These are phyloP conservation scores for Trichonephila clavipes DNA, from an alignment of 1,140 invertebrate species.

Conservation along the genomic window DNA sequence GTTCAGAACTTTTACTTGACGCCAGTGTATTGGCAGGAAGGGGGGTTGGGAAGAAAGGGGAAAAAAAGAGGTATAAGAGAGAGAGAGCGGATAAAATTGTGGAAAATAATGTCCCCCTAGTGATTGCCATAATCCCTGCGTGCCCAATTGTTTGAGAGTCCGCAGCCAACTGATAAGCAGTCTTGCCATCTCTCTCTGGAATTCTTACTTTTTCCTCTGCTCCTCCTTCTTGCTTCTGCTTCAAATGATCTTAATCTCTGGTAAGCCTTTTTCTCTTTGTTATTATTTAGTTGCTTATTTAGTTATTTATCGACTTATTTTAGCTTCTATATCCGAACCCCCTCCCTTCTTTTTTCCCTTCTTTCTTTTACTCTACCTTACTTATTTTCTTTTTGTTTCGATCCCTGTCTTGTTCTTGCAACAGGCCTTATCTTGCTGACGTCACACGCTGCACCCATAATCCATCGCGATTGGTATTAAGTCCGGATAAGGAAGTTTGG, in stretches of 20 bases:
- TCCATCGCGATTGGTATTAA: slow-evolving; percentile 75
- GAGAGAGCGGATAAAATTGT: slow-evolving; percentile 69
- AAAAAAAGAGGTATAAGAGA: neutral
- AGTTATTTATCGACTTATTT: slow-evolving; percentile 76
- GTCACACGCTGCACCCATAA: slow-evolving; percentile 71
- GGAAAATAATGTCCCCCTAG: slow-evolving; percentile 76
- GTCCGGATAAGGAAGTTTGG: slow-evolving; percentile 67
- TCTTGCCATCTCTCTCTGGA: slow-evolving; percentile 67
- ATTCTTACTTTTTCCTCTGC: slow-evolving; percentile 57
- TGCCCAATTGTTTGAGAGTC: slow-evolving; percentile 73
- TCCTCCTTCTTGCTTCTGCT: slow-evolving; percentile 48
- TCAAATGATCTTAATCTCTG: slow-evolving; percentile 76
- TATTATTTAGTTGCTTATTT: slow-evolving; percentile 76
- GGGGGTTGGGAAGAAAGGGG: neutral
- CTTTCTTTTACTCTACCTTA: neutral
- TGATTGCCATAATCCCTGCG: slow-evolving; percentile 74
- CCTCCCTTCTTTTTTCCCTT: neutral
- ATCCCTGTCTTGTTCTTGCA: slow-evolving; percentile 47
- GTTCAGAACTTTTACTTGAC: slow-evolving; percentile 56
- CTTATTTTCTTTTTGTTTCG: slow-evolving; percentile 28
- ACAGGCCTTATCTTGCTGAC: slow-evolving; percentile 76
- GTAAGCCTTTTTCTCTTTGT: slow-evolving; percentile 77
- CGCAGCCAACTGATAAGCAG: slow-evolving; percentile 70
- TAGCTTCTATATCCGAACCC: slow-evolving; percentile 21
- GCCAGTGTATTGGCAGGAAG: neutral